Base-by-base conservation (phyloP, 2,797 vertebrate genomes). In the Agapornis canus region DNA sequence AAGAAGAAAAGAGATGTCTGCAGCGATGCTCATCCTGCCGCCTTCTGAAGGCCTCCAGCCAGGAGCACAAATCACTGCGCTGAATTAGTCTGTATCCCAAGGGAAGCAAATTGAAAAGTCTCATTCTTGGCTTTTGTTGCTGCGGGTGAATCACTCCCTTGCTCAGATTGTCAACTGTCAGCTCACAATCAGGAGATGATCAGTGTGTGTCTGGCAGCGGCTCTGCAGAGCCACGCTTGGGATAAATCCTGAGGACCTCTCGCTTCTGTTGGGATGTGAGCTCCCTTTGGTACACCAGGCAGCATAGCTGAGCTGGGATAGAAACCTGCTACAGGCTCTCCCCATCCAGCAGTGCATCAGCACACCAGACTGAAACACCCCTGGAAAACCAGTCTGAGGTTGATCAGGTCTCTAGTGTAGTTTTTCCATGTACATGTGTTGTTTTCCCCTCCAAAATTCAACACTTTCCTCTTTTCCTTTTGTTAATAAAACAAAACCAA, bases 81-180 rank as follows among this genome's bases (percentile, higher is more conserved):
- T 60, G 61, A 71, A 87, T 93, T 80, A 63, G 65, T 22, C 78
- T 68, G 48, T 51, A 4, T 94, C 82, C 91, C 88, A 49, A 43
- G 73, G 88, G 81, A 86, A n/a, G 56, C n/a, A n/a, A 42, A 48
- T 14, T 47, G 81, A 73, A 69, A 88, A 82, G 49, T 59, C 77
- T 92, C 56, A 18, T 54, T 71, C 94, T 90, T 91, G 90, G 90
- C 92, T 94, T 94, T 92, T 37, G 37, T 54, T 40, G 47, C 78
- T 77, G 4, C 17, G 54, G 70, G 82, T 93, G 92, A 96, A 80
- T 96, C 93, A 60, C 54, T 86, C 45, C 86, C 72, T 91, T 48
- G 90, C 70, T 90, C 75, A 47, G 37, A 75, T 63, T 71, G 71
- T 68, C 27, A 10, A 26, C 64, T 43, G 18, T 56, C 89, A 68